These are phyloP conservation scores for Eupsittula cactorum DNA, from an alignment of 2,113 vertebrate genomes.

Conservation along the genomic window DNA sequence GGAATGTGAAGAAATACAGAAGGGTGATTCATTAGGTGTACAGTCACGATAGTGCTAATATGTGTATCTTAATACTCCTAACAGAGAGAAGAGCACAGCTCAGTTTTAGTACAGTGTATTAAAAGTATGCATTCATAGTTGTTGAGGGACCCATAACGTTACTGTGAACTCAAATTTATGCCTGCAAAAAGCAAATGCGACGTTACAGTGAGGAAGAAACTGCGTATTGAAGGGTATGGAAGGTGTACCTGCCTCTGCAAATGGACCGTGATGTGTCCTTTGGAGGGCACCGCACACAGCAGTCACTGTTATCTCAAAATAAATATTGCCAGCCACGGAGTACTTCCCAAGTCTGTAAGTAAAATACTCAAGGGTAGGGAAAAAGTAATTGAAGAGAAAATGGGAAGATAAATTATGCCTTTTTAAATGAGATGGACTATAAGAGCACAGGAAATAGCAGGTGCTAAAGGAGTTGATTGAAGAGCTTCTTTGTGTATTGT, in stretches of 20 bases:
- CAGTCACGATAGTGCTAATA: background rate
- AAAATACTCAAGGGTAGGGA: background rate
- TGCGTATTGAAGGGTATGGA: rapidly evolving
- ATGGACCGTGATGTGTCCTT: background rate
- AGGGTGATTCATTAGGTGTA: background rate
- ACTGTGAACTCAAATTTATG: too few relatives aligned
- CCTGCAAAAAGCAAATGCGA: background rate
- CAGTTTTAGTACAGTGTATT: background rate
- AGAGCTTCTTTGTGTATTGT: background rate
- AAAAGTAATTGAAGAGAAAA: background rate
- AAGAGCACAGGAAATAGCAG: background rate
- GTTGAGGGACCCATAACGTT: background rate
- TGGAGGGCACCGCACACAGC: background rate
- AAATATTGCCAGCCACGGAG: background rate
- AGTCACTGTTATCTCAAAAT: background rate
- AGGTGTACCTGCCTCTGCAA: background rate
- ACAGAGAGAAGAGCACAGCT: background rate
- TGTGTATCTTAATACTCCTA: background rate
- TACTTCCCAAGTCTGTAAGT: background rate
- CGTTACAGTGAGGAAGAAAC: background rate
- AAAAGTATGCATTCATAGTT: background rate
- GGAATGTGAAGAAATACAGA: background rate
- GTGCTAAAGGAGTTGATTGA: background rate
- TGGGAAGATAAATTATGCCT: background rate
- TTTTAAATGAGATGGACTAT: background rate